Percentiles rank a stretch among this genome's conserved stretches.
Conservation (phyloP, 2,113 vertebrate genomes). For the Thomomys bottae region DNA sequence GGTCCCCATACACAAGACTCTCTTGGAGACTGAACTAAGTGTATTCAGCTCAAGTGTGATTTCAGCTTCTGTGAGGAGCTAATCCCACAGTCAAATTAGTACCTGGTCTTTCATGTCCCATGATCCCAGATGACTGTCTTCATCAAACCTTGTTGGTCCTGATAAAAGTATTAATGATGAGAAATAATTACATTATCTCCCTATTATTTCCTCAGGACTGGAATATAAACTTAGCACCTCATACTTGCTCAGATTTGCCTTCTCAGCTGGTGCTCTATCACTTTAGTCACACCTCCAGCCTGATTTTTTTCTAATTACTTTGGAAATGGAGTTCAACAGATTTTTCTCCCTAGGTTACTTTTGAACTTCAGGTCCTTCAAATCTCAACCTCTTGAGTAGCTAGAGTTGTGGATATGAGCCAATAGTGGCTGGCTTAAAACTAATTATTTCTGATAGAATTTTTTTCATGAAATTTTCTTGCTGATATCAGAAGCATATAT, state of each 20-base stretch:
- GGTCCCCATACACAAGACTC: not conserved
- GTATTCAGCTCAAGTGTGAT: not conserved
- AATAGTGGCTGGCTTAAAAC: too few species aligned
- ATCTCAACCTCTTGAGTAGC: too few species aligned
- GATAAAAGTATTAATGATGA: not conserved
- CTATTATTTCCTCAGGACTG: too few species aligned
- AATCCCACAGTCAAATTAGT: not conserved
- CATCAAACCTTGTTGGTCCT: not conserved
- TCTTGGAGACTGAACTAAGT: not conserved
- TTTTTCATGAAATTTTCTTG: not conserved
- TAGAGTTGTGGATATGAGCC: too few species aligned
- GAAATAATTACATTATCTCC: not conserved
- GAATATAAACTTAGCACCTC: too few species aligned
- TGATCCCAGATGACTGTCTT: not conserved
- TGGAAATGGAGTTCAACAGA: too few species aligned
- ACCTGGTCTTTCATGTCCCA: not conserved
- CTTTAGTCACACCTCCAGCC: too few species aligned
- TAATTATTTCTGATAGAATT: not conserved
- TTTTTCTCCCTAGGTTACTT: too few species aligned
- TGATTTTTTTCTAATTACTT: too few species aligned
- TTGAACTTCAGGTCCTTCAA: too few species aligned
- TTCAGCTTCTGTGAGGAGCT: not conserved
- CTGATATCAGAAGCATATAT: not conserved
- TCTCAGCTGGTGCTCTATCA: too few species aligned
- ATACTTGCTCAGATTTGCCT: too few species aligned